These are phyloP conservation scores for Heliornis fulica DNA, from an alignment of 2,113 vertebrate genomes.

Conservation along the genomic window DNA sequence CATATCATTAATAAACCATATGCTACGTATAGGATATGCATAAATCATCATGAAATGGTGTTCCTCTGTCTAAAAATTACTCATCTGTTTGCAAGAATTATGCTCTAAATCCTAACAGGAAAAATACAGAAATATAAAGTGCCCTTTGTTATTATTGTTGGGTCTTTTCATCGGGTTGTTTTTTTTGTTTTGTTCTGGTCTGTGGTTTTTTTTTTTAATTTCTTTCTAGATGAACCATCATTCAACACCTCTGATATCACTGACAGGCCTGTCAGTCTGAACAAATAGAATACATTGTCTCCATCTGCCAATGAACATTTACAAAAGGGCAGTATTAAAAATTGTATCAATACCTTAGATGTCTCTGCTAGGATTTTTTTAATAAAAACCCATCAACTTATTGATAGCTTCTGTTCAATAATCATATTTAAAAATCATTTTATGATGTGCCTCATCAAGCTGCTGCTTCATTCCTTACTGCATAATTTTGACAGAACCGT, in stretches of 20 bases:
- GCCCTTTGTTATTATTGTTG: fast-evolving
- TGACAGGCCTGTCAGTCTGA: neutral
- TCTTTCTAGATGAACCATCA: neutral
- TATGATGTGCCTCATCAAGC: slow-evolving; percentile 56
- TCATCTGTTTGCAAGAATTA: neutral
- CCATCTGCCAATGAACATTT: neutral
- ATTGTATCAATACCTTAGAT: neutral
- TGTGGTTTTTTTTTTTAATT: neutral
- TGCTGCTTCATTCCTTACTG: slow-evolving; percentile 64
- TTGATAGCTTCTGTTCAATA: slow-evolving; percentile 50
- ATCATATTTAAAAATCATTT: slow-evolving; percentile 54
- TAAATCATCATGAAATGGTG: neutral
- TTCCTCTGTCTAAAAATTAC: neutral
- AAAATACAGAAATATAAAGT: neutral
- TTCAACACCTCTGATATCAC: neutral
- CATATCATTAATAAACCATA: neutral
- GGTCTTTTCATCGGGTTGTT: too few species aligned
- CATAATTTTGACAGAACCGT: slow-evolving; percentile 64
- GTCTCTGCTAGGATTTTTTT: neutral
- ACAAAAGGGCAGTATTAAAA: neutral
- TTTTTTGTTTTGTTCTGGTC: too few species aligned
- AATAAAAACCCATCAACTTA: slow-evolving; percentile 31
- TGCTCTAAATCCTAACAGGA: neutral
- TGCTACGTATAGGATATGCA: neutral
- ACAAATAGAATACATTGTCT: neutral